These are phyloP conservation scores for Oncorhynchus kisutch DNA, from an alignment of 2,113 vertebrate species.

Conservation along the genomic window DNA sequence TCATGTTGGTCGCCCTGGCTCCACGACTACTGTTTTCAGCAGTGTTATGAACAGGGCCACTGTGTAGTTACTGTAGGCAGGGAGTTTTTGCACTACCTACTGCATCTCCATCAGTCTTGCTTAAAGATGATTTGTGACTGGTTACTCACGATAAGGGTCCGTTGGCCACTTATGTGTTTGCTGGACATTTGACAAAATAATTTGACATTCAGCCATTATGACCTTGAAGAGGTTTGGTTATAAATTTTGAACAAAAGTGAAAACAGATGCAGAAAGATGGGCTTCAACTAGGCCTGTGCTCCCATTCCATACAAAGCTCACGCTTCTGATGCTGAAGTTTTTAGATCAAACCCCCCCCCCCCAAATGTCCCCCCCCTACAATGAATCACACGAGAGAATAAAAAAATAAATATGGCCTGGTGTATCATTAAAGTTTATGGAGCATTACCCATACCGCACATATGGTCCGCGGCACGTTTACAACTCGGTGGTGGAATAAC, in stretches of 20 bases:
- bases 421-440: conserved; percentile 75
- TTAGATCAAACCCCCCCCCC: conserved; percentile 30
- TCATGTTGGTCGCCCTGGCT: too few relatives aligned
- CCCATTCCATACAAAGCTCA: background rate
- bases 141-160: too few relatives aligned
- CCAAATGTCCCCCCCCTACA: background rate
- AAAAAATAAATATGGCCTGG: conserved; percentile 65
- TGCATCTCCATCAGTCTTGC: too few relatives aligned
- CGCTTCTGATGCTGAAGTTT: conserved; percentile 10
- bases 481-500: conserved; percentile 63
- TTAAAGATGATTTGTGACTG: too few relatives aligned
- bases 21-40: too few relatives aligned
- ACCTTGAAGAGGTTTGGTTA: conserved; percentile 21
- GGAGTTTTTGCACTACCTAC: too few relatives aligned
- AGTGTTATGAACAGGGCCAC: too few relatives aligned
- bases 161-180: too few relatives aligned
- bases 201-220: too few relatives aligned
- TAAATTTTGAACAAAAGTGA: background rate
- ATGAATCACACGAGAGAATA: conserved; percentile 58
- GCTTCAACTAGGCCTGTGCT: background rate
- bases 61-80: too few relatives aligned
- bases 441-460: conserved; percentile 68
- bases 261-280: conserved; percentile 3
- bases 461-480: conserved; percentile 68
- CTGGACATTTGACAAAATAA: background rate